These are phyloP conservation scores for Porites divaricata DNA, from an alignment of 92 coral and sea anemone genomes.

Conservation along the genomic window DNA sequence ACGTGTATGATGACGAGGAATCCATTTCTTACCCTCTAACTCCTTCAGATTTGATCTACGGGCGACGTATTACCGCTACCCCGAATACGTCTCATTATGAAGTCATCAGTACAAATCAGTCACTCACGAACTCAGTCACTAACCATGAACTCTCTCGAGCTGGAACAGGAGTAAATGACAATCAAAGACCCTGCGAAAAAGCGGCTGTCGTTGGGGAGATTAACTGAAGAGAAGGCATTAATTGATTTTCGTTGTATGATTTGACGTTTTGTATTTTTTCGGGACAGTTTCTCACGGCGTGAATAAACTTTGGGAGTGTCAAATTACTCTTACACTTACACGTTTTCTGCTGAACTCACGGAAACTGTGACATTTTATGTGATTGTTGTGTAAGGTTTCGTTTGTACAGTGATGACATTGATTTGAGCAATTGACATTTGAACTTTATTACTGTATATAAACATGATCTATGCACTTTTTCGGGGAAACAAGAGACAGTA, in stretches of 20 bases:
- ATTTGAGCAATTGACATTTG: too few species aligned
- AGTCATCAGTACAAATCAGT: constrained; percentile 52
- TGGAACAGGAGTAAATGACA: neutral
- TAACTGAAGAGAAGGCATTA: neutral
- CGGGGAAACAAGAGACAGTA: too few species aligned
- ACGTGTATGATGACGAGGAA: constrained; percentile 60
- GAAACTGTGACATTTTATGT: too few species aligned
- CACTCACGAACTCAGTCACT: constrained; percentile 32
- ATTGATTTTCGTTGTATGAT: neutral
- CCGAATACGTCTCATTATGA: constrained; percentile 58
- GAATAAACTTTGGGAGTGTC: too few species aligned
- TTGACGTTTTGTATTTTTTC: neutral
- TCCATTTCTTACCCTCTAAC: constrained; percentile 62
- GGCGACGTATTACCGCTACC: constrained; percentile 42
- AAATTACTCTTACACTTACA: too few species aligned
- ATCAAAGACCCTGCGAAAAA: neutral
- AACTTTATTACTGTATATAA: too few species aligned
- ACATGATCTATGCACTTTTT: too few species aligned
- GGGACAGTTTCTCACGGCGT: constrained; percentile 21
- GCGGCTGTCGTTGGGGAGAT: constrained; percentile 13
- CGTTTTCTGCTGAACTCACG: too few species aligned
- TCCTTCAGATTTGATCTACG: constrained; percentile 53
- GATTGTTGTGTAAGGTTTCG: too few species aligned
- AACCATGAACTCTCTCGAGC: neutral
- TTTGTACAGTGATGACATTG: too few species aligned